phyloP scores from a whole-genome alignment of 2,888 invertebrate genomes.

The Drosophila meridiana region DNA sequence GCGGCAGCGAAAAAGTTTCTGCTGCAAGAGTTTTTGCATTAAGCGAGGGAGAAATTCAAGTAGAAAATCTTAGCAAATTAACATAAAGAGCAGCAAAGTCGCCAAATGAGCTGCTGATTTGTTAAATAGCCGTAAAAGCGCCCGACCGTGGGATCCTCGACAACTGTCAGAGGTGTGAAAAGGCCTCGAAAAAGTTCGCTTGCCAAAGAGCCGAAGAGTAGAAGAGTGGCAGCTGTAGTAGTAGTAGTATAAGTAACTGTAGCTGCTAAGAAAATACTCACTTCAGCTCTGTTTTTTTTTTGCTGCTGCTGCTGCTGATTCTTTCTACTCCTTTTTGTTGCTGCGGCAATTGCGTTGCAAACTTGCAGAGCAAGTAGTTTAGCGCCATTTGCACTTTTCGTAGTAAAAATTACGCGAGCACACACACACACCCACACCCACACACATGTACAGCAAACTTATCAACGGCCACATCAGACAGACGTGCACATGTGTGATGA shows the following conservation, averaged over 20 bases:
- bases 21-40: slow-evolving; percentile 34
- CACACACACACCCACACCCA: slow-evolving; percentile 4
- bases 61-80: slow-evolving; percentile 57
- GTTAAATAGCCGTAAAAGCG: slow-evolving; percentile 73
- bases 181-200: slow-evolving; percentile 60
- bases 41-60: slow-evolving; percentile 38
- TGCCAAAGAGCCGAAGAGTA: slow-evolving; percentile 21
- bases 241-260: slow-evolving; percentile 16
- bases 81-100: slow-evolving; percentile 61
- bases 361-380: slow-evolving; percentile 79
- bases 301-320: not conserved
- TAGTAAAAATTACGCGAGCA: slow-evolving; percentile 75
- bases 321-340: slow-evolving; percentile 25
- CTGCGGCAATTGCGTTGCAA: slow-evolving; percentile 73
- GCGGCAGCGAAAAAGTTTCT: slow-evolving; percentile 21
- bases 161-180: slow-evolving; percentile 64
- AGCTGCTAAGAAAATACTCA: slow-evolving; percentile 30
- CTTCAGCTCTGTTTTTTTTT: slow-evolving; percentile 30
- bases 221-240: not conserved
- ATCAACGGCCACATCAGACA: slow-evolving; percentile 66
- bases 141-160: slow-evolving; percentile 59
- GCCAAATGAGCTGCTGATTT: slow-evolving; percentile 79
- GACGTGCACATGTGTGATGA: slow-evolving; percentile 39
- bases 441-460: slow-evolving; percentile 54
- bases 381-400: slow-evolving; percentile 80